Base-by-base conservation (phyloP, 2,113 vertebrate species). In the Gallinago paraguaiae region DNA sequence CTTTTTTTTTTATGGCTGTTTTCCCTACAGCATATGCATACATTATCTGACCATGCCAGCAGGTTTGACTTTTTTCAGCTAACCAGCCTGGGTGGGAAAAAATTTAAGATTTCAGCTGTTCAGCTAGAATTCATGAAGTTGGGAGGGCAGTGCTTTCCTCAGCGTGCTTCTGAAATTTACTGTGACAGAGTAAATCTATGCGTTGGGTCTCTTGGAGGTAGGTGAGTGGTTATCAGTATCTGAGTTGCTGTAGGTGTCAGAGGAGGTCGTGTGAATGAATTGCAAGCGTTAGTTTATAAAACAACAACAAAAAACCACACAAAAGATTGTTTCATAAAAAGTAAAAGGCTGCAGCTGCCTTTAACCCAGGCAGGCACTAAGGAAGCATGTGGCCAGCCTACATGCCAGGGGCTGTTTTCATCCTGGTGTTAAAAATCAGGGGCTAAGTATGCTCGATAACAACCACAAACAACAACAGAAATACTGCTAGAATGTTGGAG, bases 331-430 rank as follows among this genome's bases (percentile, higher is more conserved):
- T 90, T 86, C 75, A 76, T 82, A 72, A 79, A 56, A 81, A 84
- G 79, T 33, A 82, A 74, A 95, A 89, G 74, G 72, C 59, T 48
- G 68, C 91, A 86, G 83, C 96, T 96, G 93, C 75, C 77, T 76
- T 83, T 56, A 92, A 75, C 46, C 57, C 80, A 59, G 67, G 69
- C 75, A 74, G 77, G 82, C 84, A 23, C 54, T 69, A 27, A 28
- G 23, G 78, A 64, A 70, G 81, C 71, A 76, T 14, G 76, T 54
- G 93, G 92, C 74, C 87, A 63, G 90, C 74, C 13, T 18, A 17
- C 46, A 50, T 20, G 51, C 61, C 65, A 59, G 7, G 17, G 80
- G 80, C 89, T 63, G 64, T 74, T 82, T 82, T 48, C 54, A 37
- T 19, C 59, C 25, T 19, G 53, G 56, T 45, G 65, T 70, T 77